Base-by-base conservation (phyloP, 2,797 vertebrate genomes). In the Tangara arthus region DNA sequence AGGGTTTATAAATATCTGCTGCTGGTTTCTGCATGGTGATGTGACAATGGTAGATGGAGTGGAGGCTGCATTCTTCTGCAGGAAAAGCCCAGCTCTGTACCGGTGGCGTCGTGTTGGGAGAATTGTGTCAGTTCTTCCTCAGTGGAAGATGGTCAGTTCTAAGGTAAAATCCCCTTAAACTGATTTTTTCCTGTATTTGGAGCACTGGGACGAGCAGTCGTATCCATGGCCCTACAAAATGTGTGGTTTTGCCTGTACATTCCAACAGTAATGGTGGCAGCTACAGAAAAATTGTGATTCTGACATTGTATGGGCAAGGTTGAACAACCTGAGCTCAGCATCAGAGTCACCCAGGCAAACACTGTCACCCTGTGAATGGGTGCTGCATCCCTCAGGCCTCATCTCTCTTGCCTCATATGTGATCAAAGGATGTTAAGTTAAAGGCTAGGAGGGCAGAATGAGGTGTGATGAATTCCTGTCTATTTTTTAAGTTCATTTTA, bases 1-100 rank as follows among this genome's bases (percentile, higher is more conserved):
- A 49, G 24, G 10, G 11, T 23, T 85, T 83, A 68, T 89, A 91
- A 89, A 93, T 83, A 85, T 61, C 64, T 89, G 22, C 59, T 11
- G 32, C 44, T 86, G 69, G 32, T 84, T 81, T 88, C 57, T 91
- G 47, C 46, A 11, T 34, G 41, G 34, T 85, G 78, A 66, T 87
- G 30, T 60, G 68, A 60, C 65, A 85, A 4, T 63, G 37, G 47
- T 70, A 68, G 56, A 41, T 52, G 35, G 5, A 23, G 80, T 63
- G 56, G 42, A 73, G 50, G 42, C 50, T 78, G 46, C 47, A 47
- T 65, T 78, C 26, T 53, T 81, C 34, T 68, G 35, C 34, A 71
- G 73, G 65, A 64, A 60, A 78, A 69, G 55, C 59, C 32, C 53
- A 76, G 27, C 19, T 86, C 41, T 70, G 17, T 11, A 56, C 52